Conservation (phyloP, 2,888 invertebrate species). For the Monopis laevigella region DNA sequence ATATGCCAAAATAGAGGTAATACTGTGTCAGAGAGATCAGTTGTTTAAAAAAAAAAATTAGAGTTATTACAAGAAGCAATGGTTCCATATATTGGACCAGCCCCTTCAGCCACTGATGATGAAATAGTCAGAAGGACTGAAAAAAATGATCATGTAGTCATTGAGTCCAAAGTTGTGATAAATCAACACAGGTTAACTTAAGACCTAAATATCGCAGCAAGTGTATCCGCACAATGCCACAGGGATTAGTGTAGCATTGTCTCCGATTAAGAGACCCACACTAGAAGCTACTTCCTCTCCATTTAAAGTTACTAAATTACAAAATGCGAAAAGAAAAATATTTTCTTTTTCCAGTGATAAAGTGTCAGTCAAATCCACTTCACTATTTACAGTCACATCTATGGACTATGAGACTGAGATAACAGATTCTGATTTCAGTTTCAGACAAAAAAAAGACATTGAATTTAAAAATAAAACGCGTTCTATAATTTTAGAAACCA, state of each 20-base stretch:
- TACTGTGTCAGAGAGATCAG: no score
- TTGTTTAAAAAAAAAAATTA: no score
- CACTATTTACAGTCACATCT: background rate
- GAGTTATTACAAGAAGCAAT: background rate
- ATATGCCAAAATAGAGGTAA: background rate
- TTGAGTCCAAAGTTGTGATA: background rate
- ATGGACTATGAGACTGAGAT: background rate
- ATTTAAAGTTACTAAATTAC: background rate
- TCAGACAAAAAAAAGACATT: background rate
- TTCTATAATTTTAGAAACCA: background rate
- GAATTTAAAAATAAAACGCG: constrained; percentile 1
- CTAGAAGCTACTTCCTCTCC: background rate
- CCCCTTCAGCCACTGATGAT: no score
- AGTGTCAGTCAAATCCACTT: background rate
- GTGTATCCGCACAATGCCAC: background rate
- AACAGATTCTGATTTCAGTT: background rate
- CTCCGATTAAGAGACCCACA: background rate
- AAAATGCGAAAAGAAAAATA: no score
- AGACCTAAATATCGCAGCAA: background rate
- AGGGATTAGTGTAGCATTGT: background rate
- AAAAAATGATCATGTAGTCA: no score
- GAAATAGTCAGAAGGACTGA: no score
- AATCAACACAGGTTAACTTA: background rate
- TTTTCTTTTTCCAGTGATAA: no score
- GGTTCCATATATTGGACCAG: background rate